phyloP scores from a whole-genome alignment of 1,140 invertebrate species.

The Sarcophaga bullata region DNA sequence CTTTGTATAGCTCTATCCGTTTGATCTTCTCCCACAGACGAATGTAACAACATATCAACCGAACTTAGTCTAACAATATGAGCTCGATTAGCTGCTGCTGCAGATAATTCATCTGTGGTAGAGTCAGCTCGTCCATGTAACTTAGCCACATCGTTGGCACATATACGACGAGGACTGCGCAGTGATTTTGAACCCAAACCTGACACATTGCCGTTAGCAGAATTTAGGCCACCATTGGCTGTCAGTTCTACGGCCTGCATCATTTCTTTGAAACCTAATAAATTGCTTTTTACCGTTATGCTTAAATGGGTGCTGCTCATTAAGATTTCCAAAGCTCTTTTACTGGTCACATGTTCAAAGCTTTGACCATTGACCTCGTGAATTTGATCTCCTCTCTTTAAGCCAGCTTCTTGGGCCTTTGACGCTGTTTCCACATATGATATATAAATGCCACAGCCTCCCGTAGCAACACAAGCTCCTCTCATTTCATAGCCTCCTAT shows the following conservation, averaged over 20 bases:
- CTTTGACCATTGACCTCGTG: slow-evolving; percentile 97
- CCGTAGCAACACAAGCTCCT: slow-evolving; percentile 56
- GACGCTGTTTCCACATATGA: slow-evolving; percentile 92
- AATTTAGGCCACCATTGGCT: slow-evolving; percentile 66
- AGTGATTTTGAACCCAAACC: slow-evolving; percentile 50
- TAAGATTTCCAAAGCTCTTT: slow-evolving; percentile 91
- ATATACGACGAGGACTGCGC: slow-evolving; percentile 60
- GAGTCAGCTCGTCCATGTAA: slow-evolving; percentile 59
- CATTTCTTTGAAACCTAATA: slow-evolving; percentile 87
- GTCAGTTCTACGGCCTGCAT: slow-evolving; percentile 83
- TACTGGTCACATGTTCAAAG: slow-evolving; percentile 91
- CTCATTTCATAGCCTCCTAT: slow-evolving; percentile 89
- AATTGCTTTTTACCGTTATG: slow-evolving; percentile 97
- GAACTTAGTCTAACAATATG: slow-evolving; percentile 60
- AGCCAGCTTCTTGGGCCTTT: slow-evolving; percentile 94
- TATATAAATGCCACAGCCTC: slow-evolving; percentile 90
- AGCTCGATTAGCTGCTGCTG: slow-evolving; percentile 55
- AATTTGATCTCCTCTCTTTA: slow-evolving; percentile 97
- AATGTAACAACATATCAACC: slow-evolving; percentile 56
- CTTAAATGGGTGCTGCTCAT: slow-evolving; percentile 93
- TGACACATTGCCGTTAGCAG: slow-evolving; percentile 44
- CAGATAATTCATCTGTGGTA: slow-evolving; percentile 57
- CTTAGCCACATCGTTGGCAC: slow-evolving; percentile 64
- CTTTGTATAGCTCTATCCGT: slow-evolving; percentile 52
- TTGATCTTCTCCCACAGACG: slow-evolving; percentile 49